Conservation (phyloP, 2,888 invertebrate genomes). For the Lochmaea capreae region DNA sequence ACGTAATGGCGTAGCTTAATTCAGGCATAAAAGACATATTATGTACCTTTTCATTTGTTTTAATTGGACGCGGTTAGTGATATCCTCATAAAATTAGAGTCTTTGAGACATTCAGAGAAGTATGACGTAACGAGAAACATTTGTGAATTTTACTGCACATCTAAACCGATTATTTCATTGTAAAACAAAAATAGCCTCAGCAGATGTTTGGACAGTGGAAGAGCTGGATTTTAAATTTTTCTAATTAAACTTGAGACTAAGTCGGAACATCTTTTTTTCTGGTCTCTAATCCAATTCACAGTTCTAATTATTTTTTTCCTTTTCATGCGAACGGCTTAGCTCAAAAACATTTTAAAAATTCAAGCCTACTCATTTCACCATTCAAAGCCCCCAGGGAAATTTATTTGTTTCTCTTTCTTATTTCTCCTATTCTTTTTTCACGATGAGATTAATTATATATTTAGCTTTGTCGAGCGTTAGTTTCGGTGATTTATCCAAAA, state of each 20-base stretch:
- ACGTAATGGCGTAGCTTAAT: no score
- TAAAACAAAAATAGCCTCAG: no score
- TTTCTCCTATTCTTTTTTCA: neutral
- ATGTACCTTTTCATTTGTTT: no score
- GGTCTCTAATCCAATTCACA: neutral
- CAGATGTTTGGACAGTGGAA: no score
- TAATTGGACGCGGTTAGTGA: no score
- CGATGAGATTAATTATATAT: neutral
- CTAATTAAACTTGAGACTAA: neutral
- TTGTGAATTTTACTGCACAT: no score
- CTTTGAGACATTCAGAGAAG: no score
- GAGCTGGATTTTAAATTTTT: no score
- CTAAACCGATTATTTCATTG: no score
- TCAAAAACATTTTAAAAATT: constrained; percentile 1
- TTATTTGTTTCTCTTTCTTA: neutral
- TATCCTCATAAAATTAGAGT: no score
- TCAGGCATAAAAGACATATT: no score
- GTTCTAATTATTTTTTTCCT: constrained; percentile 3
- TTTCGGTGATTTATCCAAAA: neutral
- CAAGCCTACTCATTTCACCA: neutral
- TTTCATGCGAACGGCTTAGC: neutral
- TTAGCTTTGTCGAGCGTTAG: neutral
- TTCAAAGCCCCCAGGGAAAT: neutral
- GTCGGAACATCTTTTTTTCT: neutral
- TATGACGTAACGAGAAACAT: no score